Evolutionary conservation across 1,140 invertebrate genomes (phyloP).

Genomic region (Heliconius eleuchia): DNA sequence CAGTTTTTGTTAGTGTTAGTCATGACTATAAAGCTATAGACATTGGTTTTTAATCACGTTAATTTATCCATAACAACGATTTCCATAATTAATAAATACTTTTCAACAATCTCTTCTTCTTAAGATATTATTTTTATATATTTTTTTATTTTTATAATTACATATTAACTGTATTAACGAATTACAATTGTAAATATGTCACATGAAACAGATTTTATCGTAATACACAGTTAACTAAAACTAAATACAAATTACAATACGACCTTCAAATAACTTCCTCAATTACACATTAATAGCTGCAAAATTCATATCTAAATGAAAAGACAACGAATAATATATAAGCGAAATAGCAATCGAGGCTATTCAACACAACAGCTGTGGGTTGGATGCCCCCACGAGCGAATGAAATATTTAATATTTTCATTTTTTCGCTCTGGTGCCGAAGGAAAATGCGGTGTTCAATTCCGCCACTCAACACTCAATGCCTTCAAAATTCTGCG

Average conservation of each 20-base stretch:
- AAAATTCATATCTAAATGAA: neutral
- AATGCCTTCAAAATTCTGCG: too few species aligned
- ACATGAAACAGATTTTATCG: neutral
- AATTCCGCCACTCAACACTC: too few species aligned
- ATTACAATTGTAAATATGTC: neutral
- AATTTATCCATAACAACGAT: neutral
- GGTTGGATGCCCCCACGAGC: too few species aligned
- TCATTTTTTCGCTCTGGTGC: too few species aligned
- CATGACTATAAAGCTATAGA: neutral
- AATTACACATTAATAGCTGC: neutral
- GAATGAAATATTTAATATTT: too few species aligned
- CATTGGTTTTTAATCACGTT: neutral
- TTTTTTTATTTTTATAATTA: neutral
- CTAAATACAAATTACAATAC: neutral
- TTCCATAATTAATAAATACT: too few species aligned
- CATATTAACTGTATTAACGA: neutral
- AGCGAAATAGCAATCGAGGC: too few species aligned
- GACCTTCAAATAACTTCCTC: constrained; percentile 16
- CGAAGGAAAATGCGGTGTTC: too few species aligned
- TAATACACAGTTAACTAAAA: neutral
- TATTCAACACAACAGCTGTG: too few species aligned
- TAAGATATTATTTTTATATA: neutral
- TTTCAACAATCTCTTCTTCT: too few species aligned
- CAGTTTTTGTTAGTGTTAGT: neutral
- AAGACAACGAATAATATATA: neutral